phyloP scores from a whole-genome alignment of 2,113 vertebrate genomes.

The Microtus oregoni region DNA sequence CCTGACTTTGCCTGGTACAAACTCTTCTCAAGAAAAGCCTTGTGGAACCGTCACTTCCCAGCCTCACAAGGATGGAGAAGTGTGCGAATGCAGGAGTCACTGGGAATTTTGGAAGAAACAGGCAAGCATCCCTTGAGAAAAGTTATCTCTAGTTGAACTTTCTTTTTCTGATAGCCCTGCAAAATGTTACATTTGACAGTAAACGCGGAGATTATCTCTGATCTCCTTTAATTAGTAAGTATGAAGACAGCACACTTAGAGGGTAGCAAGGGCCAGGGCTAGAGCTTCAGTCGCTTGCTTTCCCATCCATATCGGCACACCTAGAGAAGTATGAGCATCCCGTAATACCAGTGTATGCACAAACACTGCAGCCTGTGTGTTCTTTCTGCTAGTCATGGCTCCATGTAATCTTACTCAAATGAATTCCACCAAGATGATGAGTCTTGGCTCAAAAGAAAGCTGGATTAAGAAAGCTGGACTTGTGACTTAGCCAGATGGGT shows the following conservation, averaged over 20 bases:
- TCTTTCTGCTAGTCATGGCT: not conserved
- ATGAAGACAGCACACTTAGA: not conserved
- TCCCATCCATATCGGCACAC: not conserved
- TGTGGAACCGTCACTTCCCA: not conserved
- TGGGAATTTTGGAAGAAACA: not conserved
- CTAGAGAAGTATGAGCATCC: not conserved
- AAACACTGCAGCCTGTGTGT: not conserved
- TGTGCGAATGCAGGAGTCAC: not conserved
- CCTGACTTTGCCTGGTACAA: not conserved
- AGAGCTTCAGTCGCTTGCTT: not conserved
- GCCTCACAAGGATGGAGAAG: not conserved
- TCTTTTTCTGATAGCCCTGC: constrained; percentile 1
- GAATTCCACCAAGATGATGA: constrained; percentile 25
- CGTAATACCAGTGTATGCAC: not conserved
- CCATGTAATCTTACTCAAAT: not conserved
- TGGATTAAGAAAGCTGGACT: constrained; percentile 54
- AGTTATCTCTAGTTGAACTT: not conserved
- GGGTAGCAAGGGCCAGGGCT: not conserved
- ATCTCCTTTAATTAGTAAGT: not conserved
- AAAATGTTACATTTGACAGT: constrained; percentile 3
- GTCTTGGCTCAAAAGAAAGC: constrained; percentile 72
- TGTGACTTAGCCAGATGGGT: no score
- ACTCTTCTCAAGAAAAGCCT: constrained; percentile 1
- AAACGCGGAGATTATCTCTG: not conserved
- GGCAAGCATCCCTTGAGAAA: not conserved